Conservation (phyloP, 2,797 vertebrate species). For the Capromys pilorides region DNA sequence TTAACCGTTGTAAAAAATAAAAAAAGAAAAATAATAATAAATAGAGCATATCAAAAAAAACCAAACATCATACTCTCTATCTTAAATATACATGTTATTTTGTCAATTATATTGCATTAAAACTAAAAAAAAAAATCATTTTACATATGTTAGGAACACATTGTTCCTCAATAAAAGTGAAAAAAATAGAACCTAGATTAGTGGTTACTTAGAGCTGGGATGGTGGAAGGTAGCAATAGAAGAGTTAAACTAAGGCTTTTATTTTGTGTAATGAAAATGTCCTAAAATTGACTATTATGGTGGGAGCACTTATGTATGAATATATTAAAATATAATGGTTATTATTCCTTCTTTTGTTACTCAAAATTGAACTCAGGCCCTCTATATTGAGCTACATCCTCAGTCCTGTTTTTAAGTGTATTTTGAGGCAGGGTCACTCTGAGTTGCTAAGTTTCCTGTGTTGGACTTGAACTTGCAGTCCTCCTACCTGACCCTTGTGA, state of each 20-base stretch:
- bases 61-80: background rate
- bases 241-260: background rate
- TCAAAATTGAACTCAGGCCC: background rate
- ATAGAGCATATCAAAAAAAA: background rate
- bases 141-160: background rate
- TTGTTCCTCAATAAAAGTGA: background rate
- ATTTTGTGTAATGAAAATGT: background rate
- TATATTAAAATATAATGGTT: background rate
- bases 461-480: background rate
- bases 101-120: background rate
- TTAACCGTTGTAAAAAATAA: too few species aligned
- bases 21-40: too few species aligned
- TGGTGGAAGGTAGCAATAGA: background rate
- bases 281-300: background rate
- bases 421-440: background rate
- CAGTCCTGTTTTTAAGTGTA: background rate
- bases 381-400: background rate
- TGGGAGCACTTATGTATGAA: background rate
- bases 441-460: background rate
- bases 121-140: background rate
- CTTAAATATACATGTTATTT: background rate
- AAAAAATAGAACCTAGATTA: background rate
- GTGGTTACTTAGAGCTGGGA: background rate
- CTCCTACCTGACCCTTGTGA: background rate
- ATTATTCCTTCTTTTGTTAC: background rate